Conservation (phyloP, 2,113 vertebrate genomes). For the Bufo bufo region DNA sequence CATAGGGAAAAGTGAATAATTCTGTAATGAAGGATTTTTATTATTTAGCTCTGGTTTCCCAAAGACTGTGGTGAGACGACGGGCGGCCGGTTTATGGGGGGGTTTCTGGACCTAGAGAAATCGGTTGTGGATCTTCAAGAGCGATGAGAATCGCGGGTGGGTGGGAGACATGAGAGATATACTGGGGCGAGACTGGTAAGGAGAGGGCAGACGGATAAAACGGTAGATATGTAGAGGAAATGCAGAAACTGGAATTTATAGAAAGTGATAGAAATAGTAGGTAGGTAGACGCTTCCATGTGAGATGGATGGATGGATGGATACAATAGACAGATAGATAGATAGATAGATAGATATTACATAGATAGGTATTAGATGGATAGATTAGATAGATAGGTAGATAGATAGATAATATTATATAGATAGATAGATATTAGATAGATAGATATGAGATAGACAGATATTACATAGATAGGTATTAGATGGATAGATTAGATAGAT, state of each 20-base stretch:
- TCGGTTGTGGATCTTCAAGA: slow-evolving; percentile 62
- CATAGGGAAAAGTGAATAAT: slow-evolving; percentile 92
- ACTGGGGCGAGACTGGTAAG: not conserved
- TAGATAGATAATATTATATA: not conserved
- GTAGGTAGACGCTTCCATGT: not conserved
- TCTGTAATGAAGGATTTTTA: slow-evolving; percentile 94
- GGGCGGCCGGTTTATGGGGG: slow-evolving; percentile 70
- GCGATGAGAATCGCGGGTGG: not conserved
- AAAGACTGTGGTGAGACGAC: slow-evolving; percentile 65
- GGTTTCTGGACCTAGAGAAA: slow-evolving; percentile 71
- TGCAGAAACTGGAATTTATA: not conserved
- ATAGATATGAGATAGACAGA: not conserved
- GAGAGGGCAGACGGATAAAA: not conserved
- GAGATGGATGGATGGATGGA: not conserved
- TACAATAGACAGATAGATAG: not conserved
- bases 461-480: not conserved
- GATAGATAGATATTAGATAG: not conserved
- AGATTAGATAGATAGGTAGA: not conserved
- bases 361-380: not conserved
- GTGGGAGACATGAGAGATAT: not conserved
- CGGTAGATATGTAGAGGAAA: not conserved
- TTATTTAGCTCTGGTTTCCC: slow-evolving; percentile 84
- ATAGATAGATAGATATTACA: not conserved
- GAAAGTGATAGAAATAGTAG: not conserved
- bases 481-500: slow-evolving; percentile 18